Evolutionary conservation across 2,797 vertebrate species (phyloP), one percentile per base, ranked within the genome.

Genomic region (Bradypodion ventrale): DNA sequence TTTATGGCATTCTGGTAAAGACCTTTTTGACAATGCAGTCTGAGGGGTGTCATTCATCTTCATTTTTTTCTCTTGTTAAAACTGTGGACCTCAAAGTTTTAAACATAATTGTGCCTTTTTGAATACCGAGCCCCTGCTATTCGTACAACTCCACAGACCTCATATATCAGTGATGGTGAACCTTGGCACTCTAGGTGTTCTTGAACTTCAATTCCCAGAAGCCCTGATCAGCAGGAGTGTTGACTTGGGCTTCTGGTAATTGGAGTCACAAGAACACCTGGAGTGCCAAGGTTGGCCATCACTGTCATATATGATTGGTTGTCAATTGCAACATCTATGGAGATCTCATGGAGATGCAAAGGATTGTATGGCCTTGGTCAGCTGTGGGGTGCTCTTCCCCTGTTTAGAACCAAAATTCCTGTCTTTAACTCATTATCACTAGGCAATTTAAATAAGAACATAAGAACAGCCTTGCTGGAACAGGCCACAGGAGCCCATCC

Each of bases 31-130:
- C 74, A 37, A 68, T 32, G 21, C 32, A 42, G 66, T 25, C 32
- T 27, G 62, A 62, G 62, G 81, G 1, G 27, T 83, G 5, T 25
- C n/a, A 19, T 65, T 65, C 23, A n/a, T 15, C 32, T n/a, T 66
- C 9, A 37, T 75, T 83, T 74, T 83, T 74, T 62, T 74, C 56
- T 78, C 29, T 60, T 56, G 35, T 66, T 27, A 52, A 74, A 75
- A 66, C 69, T 59, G 23, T 56, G 37, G 4, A 27, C 42, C 1
- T n/a, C 59, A 63, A 40, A 35, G 23, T 63, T 72, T 63, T 12
- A 46, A 78, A 78, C 46, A 27, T 59, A 68, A 83, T 6, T 10
- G 4, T 15, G 59, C 37, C 21, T 60, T 35, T 83, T 29, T 25
- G 12, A 60, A 44, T 42, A 56, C 4, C 21, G 44, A 49, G 44